Percentiles rank a stretch among this genome's conserved stretches.
phyloP scores from a whole-genome alignment of 1,140 invertebrate species.

The Hermatobates lingyangjiaoensis region DNA sequence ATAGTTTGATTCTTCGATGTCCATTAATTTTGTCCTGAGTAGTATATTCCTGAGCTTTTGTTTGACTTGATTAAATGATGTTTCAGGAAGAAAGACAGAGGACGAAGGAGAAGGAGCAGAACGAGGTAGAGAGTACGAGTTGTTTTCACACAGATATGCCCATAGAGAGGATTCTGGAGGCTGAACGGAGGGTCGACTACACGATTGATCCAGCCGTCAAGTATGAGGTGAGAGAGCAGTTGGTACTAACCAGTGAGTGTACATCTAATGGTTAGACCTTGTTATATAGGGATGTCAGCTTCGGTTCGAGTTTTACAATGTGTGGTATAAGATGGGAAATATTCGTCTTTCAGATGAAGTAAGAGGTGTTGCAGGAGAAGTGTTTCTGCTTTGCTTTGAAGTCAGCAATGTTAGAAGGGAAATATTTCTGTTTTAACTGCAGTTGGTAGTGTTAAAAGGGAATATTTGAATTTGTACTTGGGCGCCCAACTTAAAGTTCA shows the following conservation, averaged over 20 bases:
- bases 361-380: too few relatives aligned
- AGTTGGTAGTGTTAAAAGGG: too few relatives aligned
- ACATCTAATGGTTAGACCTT: neutral
- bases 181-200: conserved; percentile 54
- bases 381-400: too few relatives aligned
- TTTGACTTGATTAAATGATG: neutral
- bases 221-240: conserved; percentile 27
- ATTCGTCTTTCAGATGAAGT: too few relatives aligned
- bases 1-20: too few relatives aligned
- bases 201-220: conserved; percentile 33
- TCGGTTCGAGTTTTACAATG: conserved; percentile 1
- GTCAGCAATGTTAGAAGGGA: too few relatives aligned
- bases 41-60: neutral
- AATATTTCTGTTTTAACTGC: too few relatives aligned
- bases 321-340: too few relatives aligned
- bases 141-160: conserved; percentile 54
- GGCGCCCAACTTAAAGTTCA: too few relatives aligned
- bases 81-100: conserved; percentile 58
- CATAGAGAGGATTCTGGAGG: conserved; percentile 62
- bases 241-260: too few relatives aligned
- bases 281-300: neutral
- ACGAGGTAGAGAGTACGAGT: conserved; percentile 60
- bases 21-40: too few relatives aligned
- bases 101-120: conserved; percentile 58
- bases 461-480: too few relatives aligned